These are phyloP conservation scores for Anoncus sp. DNA, from an alignment of 2,888 invertebrate genomes.

Conservation along the genomic window DNA sequence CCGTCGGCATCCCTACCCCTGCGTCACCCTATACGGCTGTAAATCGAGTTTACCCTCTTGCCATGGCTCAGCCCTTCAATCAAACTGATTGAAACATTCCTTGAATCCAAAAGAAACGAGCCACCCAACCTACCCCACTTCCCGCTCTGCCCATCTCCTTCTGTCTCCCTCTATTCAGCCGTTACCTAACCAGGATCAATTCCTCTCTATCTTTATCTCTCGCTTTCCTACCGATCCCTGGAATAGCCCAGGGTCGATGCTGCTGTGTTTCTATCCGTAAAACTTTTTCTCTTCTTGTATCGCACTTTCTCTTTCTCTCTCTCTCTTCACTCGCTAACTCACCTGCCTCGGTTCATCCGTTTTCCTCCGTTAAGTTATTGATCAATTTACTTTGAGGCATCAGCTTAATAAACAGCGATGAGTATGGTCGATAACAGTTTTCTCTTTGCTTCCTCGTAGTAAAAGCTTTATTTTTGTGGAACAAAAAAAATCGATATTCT, in stretches of 20 bases:
- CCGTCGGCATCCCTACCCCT: slow-evolving; percentile 47
- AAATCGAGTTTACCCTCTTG: slow-evolving; percentile 84
- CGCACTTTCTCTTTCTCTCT: slow-evolving; percentile 33
- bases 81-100: slow-evolving; percentile 84
- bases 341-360: slow-evolving; percentile 37
- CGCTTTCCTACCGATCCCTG: slow-evolving; percentile 48
- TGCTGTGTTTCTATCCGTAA: slow-evolving; percentile 40
- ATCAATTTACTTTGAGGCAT: slow-evolving; percentile 11
- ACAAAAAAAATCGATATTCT: too few relatives aligned
- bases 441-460: not conserved
- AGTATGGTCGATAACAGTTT: slow-evolving; percentile 15
- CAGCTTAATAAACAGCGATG: slow-evolving; percentile 31
- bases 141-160: slow-evolving; percentile 57
- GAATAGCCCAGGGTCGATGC: slow-evolving; percentile 10
- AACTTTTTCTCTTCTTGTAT: slow-evolving; percentile 44
- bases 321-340: slow-evolving; percentile 39
- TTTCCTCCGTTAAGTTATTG: slow-evolving; percentile 24
- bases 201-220: slow-evolving; percentile 53
- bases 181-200: slow-evolving; percentile 31
- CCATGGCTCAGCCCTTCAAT: slow-evolving; percentile 83
- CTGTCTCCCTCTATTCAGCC: slow-evolving; percentile 48
- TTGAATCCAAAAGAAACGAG: slow-evolving; percentile 83
- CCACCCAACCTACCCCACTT: slow-evolving; percentile 70
- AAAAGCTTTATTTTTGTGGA: too few relatives aligned
- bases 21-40: slow-evolving; percentile 77